A percentile compares a stretch with the other conserved stretches of the same genome.
These are phyloP conservation scores for Vollenhovia emeryi DNA, from an alignment of 1,140 invertebrate genomes.

Conservation along the genomic window DNA sequence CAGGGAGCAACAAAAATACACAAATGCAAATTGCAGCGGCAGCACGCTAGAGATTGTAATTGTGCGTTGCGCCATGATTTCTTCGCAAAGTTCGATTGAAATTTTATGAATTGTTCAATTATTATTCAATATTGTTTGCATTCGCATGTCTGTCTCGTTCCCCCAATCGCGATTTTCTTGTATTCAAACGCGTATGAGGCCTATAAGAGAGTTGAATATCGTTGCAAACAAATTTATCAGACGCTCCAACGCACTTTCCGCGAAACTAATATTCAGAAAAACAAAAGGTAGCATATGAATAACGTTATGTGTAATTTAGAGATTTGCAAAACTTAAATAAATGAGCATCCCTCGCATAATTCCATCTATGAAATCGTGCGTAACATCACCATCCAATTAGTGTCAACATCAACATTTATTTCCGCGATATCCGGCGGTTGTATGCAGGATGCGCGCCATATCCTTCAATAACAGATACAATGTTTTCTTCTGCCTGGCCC, in stretches of 20 bases:
- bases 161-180: not conserved
- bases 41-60: not conserved
- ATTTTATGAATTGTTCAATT: constrained; percentile 9
- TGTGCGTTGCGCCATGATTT: not conserved
- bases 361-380: not conserved
- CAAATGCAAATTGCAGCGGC: not conserved
- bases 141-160: not conserved
- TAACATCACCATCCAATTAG: not conserved
- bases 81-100: constrained; percentile 14
- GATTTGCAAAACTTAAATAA: not conserved
- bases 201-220: not conserved
- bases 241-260: not conserved
- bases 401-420: not conserved
- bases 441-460: constrained; percentile 21
- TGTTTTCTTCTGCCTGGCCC: constrained; percentile 38
- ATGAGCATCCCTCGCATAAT: not conserved
- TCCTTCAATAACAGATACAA: constrained; percentile 40
- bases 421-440: not conserved
- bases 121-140: constrained; percentile 9
- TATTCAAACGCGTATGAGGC: not conserved
- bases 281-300: not conserved
- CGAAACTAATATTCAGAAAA: not conserved
- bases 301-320: not conserved
- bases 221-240: not conserved
- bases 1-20: not conserved